A percentile compares a stretch with the other conserved stretches of the same genome.
phyloP scores from a whole-genome alignment of 2,113 vertebrate genomes.

The Gopherus evgoodei region DNA sequence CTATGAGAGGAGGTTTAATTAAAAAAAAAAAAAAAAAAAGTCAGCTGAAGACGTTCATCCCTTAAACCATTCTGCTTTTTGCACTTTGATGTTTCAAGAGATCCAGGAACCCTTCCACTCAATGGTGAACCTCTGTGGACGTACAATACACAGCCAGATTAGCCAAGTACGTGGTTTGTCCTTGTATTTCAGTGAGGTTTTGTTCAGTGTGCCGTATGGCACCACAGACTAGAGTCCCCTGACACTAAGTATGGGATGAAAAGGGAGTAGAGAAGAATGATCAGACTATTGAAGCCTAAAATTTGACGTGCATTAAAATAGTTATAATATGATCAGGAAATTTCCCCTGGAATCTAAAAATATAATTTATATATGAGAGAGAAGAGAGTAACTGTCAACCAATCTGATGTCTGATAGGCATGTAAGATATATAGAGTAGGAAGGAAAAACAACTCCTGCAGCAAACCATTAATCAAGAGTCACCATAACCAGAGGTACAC shows the following conservation, averaged over 20 bases:
- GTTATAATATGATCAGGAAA: neutral
- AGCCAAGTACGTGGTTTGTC: neutral
- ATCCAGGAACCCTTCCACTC: neutral
- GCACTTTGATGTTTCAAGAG: neutral
- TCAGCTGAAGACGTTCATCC: neutral
- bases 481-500: neutral
- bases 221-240: neutral
- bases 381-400: neutral
- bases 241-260: neutral
- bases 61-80: neutral
- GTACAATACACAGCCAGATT: neutral
- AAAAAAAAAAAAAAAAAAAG: slow-evolving; percentile 37
- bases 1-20: slow-evolving; percentile 74
- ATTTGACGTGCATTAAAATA: slow-evolving; percentile 38
- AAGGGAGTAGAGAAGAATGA: slow-evolving; percentile 27
- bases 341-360: slow-evolving; percentile 49
- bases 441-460: slow-evolving; percentile 60
- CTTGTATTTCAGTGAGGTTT: neutral
- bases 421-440: slow-evolving; percentile 1
- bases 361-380: no score
- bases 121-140: neutral
- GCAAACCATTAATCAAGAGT: slow-evolving; percentile 42
- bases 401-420: neutral
- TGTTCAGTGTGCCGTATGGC: neutral
- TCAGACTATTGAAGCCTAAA: neutral